Conservation (phyloP, 2,113 vertebrate genomes). For the Notothenia rossii region DNA sequence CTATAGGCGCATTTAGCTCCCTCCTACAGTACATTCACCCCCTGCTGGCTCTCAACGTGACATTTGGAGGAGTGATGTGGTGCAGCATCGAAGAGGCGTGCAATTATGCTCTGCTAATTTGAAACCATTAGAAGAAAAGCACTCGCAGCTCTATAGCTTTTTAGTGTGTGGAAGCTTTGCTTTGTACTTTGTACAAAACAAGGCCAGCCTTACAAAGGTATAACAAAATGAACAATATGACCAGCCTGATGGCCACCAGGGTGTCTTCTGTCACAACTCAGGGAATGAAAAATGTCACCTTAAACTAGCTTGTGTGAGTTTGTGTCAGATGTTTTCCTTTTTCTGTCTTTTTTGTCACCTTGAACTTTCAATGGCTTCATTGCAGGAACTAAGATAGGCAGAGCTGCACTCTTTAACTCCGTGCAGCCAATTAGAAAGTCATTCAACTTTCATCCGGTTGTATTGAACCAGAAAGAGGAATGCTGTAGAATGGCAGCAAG, state of each 20-base stretch:
- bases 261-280: not conserved
- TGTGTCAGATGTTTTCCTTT: no score
- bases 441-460: no score
- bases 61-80: conserved; percentile 63
- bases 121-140: conserved; percentile 73
- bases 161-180: conserved; percentile 63
- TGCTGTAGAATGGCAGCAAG: not conserved
- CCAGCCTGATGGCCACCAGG: not conserved
- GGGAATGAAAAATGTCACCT: not conserved
- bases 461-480: no score
- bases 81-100: conserved; percentile 42
- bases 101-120: conserved; percentile 72
- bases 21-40: conserved; percentile 36
- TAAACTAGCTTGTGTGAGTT: conserved; percentile 21
- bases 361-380: no score
- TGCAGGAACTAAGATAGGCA: no score
- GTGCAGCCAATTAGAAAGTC: no score
- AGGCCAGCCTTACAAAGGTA: conserved; percentile 42
- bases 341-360: no score
- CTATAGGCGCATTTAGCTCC: conserved; percentile 23
- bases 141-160: conserved; percentile 63
- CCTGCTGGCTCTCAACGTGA: conserved; percentile 56
- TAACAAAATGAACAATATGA: not conserved
- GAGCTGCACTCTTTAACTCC: no score
- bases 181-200: conserved; percentile 53